Conservation (phyloP, 2,888 invertebrate genomes). For the Thelaira solivaga region DNA sequence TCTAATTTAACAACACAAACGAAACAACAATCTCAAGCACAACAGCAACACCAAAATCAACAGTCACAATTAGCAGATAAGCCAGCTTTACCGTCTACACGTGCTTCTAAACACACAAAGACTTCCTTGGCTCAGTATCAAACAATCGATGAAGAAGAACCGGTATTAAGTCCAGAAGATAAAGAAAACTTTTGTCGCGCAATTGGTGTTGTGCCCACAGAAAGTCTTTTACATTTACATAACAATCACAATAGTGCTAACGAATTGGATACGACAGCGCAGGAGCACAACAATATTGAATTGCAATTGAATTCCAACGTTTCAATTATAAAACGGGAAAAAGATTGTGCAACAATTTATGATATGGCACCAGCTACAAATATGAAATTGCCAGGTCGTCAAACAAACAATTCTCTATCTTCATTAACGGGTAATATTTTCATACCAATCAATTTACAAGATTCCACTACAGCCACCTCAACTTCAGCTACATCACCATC, state of each 20-base stretch:
- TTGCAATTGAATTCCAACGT: conserved; percentile 24
- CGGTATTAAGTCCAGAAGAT: conserved; percentile 72
- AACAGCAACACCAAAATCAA: conserved; percentile 25
- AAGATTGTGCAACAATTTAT: conserved; percentile 53
- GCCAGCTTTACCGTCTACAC: conserved; percentile 21
- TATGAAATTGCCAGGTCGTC: conserved; percentile 81
- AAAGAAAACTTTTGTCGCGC: conserved; percentile 73
- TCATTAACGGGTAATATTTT: conserved; percentile 90
- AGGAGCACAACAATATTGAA: conserved; percentile 36
- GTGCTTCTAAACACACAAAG: conserved; percentile 39
- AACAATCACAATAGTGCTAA: conserved; percentile 31
- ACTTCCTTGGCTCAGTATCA: conserved; percentile 36
- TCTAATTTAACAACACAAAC: conserved; percentile 45
- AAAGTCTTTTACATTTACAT: conserved; percentile 55
- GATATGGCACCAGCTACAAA: conserved; percentile 76
- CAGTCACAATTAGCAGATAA: conserved; percentile 37
- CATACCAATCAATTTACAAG: conserved; percentile 78
- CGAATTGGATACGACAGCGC: conserved; percentile 44
- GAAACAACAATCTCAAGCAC: conserved; percentile 50
- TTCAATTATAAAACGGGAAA: conserved; percentile 54
- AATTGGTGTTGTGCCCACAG: conserved; percentile 69
- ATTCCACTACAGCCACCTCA: conserved; percentile 50
- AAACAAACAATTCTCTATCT: conserved; percentile 91
- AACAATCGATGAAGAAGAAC: conserved; percentile 64
- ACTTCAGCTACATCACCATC: conserved; percentile 43